phyloP scores from a whole-genome alignment of 1,140 invertebrate species.

The Pantala flavescens region DNA sequence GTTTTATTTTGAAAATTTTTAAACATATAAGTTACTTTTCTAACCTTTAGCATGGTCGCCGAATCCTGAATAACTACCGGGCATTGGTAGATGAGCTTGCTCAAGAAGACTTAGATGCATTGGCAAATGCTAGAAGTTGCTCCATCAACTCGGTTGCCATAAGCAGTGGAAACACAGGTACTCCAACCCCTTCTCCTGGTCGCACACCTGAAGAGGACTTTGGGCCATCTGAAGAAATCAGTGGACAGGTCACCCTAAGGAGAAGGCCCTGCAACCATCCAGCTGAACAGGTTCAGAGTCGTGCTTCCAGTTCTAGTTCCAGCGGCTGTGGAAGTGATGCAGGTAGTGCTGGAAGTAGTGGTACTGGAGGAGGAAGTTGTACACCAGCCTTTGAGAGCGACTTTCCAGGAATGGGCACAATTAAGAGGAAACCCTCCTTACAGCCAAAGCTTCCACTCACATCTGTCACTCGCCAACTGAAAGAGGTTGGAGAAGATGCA shows the following conservation, averaged over 20 bases:
- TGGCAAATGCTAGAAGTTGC: slow-evolving; percentile 64
- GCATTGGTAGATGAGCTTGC: slow-evolving; percentile 71
- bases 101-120: slow-evolving; percentile 69
- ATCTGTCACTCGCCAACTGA: slow-evolving; percentile 77
- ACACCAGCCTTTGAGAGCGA: slow-evolving; percentile 25
- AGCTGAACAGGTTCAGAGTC: slow-evolving; percentile 25
- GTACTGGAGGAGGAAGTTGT: background rate
- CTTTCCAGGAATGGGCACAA: slow-evolving; percentile 45
- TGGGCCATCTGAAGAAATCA: background rate
- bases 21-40: too few species aligned
- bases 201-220: slow-evolving; percentile 29
- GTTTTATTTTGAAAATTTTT: too few species aligned
- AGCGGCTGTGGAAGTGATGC: slow-evolving; percentile 69
- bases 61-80: slow-evolving; percentile 73
- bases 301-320: slow-evolving; percentile 67
- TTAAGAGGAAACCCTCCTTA: slow-evolving; percentile 73
- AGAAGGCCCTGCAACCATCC: background rate
- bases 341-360: slow-evolving; percentile 30
- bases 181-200: background rate
- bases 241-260: background rate
- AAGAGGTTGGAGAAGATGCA: slow-evolving; percentile 59
- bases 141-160: slow-evolving; percentile 54
- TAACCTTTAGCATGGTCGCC: slow-evolving; percentile 55
- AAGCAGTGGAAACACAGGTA: slow-evolving; percentile 28
- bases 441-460: slow-evolving; percentile 83